Evolutionary conservation across 2,888 invertebrate species (phyloP).

Genomic region (Acleris holmiana): DNA sequence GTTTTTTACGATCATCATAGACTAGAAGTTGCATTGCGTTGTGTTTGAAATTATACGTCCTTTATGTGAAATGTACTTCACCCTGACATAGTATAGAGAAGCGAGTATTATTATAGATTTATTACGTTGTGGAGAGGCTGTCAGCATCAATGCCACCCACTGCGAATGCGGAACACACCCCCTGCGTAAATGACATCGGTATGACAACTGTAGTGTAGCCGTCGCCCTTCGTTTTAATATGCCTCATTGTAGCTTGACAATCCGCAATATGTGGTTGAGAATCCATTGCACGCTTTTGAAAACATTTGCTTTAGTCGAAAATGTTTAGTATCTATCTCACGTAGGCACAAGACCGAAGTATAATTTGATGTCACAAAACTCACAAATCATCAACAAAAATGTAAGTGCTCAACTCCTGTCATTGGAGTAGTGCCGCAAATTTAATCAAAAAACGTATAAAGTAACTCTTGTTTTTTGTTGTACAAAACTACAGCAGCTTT

Average conservation of each 20-base stretch:
- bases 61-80: neutral
- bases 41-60: neutral
- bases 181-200: constrained; percentile 30
- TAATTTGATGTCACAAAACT: no score
- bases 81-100: neutral
- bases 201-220: constrained; percentile 25
- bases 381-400: no score
- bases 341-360: no score
- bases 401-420: no score
- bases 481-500: no score
- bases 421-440: no score
- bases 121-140: neutral
- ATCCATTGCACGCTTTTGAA: neutral
- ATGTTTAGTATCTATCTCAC: no score
- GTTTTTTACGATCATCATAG: neutral
- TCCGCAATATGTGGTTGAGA: neutral
- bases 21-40: neutral
- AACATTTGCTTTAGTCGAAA: neutral
- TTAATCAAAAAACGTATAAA: no score
- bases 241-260: constrained; percentile 12
- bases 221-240: constrained; percentile 26
- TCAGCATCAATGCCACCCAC: constrained; percentile 13
- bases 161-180: constrained; percentile 7
- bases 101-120: neutral
- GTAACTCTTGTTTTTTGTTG: no score